Conservation (phyloP, 2,888 invertebrate genomes). For the Galerucella calmariensis region DNA sequence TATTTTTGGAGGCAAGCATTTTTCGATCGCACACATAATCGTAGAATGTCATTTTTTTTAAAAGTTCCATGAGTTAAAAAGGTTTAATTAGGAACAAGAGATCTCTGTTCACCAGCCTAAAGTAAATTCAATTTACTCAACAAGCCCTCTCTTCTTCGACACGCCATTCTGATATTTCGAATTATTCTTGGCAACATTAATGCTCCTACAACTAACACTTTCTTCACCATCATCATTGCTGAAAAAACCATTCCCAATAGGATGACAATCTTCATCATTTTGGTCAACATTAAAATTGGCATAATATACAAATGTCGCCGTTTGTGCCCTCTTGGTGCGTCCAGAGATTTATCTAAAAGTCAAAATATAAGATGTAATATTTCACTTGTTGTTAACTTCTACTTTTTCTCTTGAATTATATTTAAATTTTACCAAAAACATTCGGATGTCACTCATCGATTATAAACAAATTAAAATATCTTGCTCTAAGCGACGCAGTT, state of each 20-base stretch:
- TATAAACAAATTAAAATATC: too few relatives aligned
- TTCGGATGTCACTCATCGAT: too few relatives aligned
- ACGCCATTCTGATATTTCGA: slow-evolving; percentile 49
- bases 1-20: too few relatives aligned
- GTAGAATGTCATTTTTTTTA: too few relatives aligned
- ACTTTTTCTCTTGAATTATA: too few relatives aligned
- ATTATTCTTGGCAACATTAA: slow-evolving; percentile 67
- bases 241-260: slow-evolving; percentile 72
- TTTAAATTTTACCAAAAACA: too few relatives aligned
- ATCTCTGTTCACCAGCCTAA: neutral
- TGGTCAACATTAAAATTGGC: slow-evolving; percentile 68
- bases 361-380: neutral
- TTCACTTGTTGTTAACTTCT: neutral
- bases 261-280: slow-evolving; percentile 70
- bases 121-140: slow-evolving; percentile 14
- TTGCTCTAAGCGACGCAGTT: too few relatives aligned
- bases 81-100: too few relatives aligned
- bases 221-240: slow-evolving; percentile 75
- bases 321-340: slow-evolving; percentile 29
- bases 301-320: slow-evolving; percentile 55
- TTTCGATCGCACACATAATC: too few relatives aligned
- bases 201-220: slow-evolving; percentile 71
- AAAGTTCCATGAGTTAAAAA: too few relatives aligned
- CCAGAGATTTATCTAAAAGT: slow-evolving; percentile 29
- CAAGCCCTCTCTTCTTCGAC: slow-evolving; percentile 30